Base-by-base conservation (phyloP, 2,797 vertebrate species). In the Gymnoscopelus microlampas region DNA sequence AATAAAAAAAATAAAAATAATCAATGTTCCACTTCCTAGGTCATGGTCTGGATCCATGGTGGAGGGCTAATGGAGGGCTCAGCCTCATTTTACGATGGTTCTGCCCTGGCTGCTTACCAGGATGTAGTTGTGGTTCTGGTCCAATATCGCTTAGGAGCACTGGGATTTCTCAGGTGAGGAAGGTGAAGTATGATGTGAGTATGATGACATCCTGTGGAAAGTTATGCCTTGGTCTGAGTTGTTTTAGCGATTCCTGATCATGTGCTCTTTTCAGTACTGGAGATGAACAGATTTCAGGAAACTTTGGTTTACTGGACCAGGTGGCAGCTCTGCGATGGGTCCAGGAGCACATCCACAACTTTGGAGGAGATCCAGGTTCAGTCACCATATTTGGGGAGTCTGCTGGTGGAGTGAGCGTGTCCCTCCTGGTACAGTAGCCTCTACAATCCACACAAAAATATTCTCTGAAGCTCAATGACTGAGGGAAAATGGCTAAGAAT, bases 141-240 rank as follows among this genome's bases (percentile, higher is more conserved):
- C 65, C 92, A 93, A 70, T 94, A 94, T 64, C 79, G 91, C 12
- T 80, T 94, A 57, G 91, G 91, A 0, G 0, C 93, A 10, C 78
- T 80, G 29, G 93, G 93, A 39, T 94, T 93, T 80, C 88, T 94
- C 64, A 44, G 39, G 39, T 44, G 39, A 44, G 39, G 79, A 80
- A n/a, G 78, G 85, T 80, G 49, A 53, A 62, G 4, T 26, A 49
- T 0, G 44, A 14, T 56, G 3, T 35, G 50, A 6, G 59, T 23
- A 14, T 55, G 39, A 13, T 35, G 63, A 26, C 12, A 5, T 48
- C 47, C 1, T 57, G 2, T 0, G 60, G 50, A 54, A 12, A 49
- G 3, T 29, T 32, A 11, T 26, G 48, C 3, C n/a, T 60, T 13
- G 19, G 1, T 14, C 6, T 6, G 29, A 44, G 5, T 14, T 39